Conservation (phyloP, 2,797 vertebrate genomes). For the Ptychadena robeensis region DNA sequence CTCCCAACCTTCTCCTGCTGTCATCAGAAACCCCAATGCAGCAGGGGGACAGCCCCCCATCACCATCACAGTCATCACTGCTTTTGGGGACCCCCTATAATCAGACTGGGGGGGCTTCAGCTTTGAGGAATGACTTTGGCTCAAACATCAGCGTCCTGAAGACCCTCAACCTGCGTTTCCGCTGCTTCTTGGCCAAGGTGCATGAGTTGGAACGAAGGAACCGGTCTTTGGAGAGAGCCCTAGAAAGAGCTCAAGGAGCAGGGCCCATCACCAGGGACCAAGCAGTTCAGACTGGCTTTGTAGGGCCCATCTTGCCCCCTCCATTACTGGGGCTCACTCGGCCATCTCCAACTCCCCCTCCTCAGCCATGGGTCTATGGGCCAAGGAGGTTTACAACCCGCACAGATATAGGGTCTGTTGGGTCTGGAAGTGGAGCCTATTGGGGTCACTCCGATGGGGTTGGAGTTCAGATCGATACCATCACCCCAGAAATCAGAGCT, state of each 20-base stretch:
- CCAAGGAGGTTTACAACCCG: slow-evolving; percentile 81
- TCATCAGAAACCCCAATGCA: slow-evolving; percentile 69
- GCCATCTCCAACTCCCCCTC: slow-evolving; percentile 70
- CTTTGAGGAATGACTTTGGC: slow-evolving; percentile 92
- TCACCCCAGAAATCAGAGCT: slow-evolving; percentile 94
- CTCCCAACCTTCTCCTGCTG: slow-evolving; percentile 81
- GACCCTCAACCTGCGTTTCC: slow-evolving; percentile 92
- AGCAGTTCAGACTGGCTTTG: slow-evolving; percentile 88
- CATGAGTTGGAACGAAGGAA: slow-evolving; percentile 94
- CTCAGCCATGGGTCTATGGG: slow-evolving; percentile 65
- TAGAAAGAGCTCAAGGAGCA: slow-evolving; percentile 87
- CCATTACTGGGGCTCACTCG: slow-evolving; percentile 70
- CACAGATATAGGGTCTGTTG: slow-evolving; percentile 81
- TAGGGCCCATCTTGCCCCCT: slow-evolving; percentile 76
- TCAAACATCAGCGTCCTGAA: slow-evolving; percentile 97
- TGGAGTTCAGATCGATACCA: slow-evolving; percentile 96
- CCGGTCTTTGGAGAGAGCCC: slow-evolving; percentile 93
- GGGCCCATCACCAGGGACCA: slow-evolving; percentile 75
- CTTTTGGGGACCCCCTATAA: slow-evolving; percentile 72
- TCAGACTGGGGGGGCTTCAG: slow-evolving; percentile 84
- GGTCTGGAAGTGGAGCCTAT: slow-evolving; percentile 84
- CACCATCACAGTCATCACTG: slow-evolving; percentile 70
- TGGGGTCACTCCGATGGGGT: slow-evolving; percentile 94
- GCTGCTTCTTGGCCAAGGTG: slow-evolving; percentile 95
- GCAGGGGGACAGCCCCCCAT: slow-evolving; percentile 68